Conservation (phyloP, 2,888 invertebrate genomes). For the Balanococcus diminutus region DNA sequence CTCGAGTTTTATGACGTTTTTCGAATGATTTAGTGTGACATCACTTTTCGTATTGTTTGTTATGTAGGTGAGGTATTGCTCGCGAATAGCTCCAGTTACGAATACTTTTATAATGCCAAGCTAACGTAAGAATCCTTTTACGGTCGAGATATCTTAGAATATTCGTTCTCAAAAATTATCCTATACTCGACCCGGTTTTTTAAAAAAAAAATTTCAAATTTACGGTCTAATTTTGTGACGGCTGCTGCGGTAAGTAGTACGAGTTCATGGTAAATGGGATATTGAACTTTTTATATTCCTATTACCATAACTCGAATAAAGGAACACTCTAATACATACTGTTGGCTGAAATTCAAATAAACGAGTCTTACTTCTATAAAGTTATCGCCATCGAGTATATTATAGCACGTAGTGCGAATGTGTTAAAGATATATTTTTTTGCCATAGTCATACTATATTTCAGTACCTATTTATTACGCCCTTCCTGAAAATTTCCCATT, state of each 20-base stretch:
- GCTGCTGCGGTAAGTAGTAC: background rate
- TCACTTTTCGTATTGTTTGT: background rate
- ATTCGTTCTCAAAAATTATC: background rate
- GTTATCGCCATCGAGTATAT: background rate
- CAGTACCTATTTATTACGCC: too few species aligned
- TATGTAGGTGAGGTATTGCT: background rate
- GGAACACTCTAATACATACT: background rate
- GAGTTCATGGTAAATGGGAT: background rate
- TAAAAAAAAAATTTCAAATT: background rate
- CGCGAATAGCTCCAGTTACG: background rate
- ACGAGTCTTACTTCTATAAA: background rate
- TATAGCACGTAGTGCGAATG: background rate
- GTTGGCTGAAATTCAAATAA: background rate
- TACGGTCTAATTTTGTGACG: background rate
- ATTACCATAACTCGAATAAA: background rate
- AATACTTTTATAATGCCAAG: background rate
- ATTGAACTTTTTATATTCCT: background rate
- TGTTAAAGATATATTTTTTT: too few species aligned
- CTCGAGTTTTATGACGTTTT: conserved; percentile 23
- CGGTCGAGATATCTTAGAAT: background rate
- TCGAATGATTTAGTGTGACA: background rate
- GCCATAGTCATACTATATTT: too few species aligned
- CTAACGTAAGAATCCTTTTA: background rate
- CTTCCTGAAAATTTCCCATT: too few species aligned
- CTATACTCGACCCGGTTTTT: background rate